Percentiles rank a stretch among this genome's conserved stretches.
These are phyloP conservation scores for Novumbra hubbsi DNA, from an alignment of 2,797 vertebrate species.

Conservation along the genomic window DNA sequence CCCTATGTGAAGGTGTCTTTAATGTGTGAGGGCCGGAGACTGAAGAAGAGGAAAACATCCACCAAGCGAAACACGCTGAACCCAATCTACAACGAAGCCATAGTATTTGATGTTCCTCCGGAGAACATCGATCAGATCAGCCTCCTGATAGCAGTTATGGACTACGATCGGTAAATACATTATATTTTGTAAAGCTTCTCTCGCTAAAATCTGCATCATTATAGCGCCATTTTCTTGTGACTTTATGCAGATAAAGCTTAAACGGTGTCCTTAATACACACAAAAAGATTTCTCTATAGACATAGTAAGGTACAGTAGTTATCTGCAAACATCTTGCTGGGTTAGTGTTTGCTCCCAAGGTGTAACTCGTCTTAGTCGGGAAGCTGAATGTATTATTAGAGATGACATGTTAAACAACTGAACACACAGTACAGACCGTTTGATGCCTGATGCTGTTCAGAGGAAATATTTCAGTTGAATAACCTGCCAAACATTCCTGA, in stretches of 20 bases:
- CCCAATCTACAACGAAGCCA: constrained; percentile 97
- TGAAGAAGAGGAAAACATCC: constrained; percentile 98
- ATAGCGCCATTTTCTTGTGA: background rate
- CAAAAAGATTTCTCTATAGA: background rate
- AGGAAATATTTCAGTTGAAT: constrained; percentile 40
- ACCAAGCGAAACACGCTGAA: constrained; percentile 98
- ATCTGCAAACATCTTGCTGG: background rate
- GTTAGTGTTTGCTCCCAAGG: background rate
- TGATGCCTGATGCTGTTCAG: constrained; percentile 5
- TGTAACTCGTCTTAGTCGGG: background rate
- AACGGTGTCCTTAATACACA: background rate
- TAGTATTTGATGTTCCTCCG: constrained; percentile 96
- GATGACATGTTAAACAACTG: background rate
- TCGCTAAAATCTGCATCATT: background rate
- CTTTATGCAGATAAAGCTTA: background rate
- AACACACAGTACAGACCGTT: background rate
- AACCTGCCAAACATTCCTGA: constrained; percentile 14
- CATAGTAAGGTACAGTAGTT: background rate
- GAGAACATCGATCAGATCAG: constrained; percentile 98
- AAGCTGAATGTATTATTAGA: background rate
- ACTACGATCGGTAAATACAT: constrained; percentile 93
- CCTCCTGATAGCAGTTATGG: constrained; percentile 96
- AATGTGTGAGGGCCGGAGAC: constrained; percentile 93
- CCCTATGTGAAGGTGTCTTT: constrained; percentile 89
- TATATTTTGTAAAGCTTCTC: background rate